These are phyloP conservation scores for Lycocerus yunnanus DNA, from an alignment of 2,888 invertebrate species.

Conservation along the genomic window DNA sequence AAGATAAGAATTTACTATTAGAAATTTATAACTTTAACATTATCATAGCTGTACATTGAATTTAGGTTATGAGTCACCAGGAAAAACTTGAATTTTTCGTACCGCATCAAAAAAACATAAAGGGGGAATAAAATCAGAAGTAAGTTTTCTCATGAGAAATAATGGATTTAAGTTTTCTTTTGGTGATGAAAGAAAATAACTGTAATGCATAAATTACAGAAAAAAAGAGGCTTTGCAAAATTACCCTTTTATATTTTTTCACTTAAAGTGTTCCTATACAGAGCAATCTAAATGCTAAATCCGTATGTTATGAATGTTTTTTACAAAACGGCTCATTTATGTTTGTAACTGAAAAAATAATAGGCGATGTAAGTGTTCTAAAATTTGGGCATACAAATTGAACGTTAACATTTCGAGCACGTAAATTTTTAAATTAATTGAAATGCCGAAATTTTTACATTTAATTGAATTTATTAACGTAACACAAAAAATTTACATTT, in stretches of 20 bases:
- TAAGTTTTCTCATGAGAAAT: background rate
- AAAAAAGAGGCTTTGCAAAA: background rate
- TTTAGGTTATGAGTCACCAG: no score
- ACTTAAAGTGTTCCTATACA: background rate
- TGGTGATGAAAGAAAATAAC: background rate
- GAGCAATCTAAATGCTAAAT: conserved; percentile 8
- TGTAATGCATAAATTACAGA: background rate
- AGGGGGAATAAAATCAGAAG: background rate
- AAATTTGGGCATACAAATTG: background rate
- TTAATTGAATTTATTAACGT: background rate
- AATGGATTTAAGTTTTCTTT: background rate
- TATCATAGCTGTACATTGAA: no score
- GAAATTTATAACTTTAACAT: no score
- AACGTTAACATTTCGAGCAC: background rate
- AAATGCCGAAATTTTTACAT: background rate
- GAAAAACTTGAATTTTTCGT: no score
- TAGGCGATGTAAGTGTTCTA: background rate
- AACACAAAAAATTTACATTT: background rate
- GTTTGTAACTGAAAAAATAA: background rate
- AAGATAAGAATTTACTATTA: no score
- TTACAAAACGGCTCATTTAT: background rate
- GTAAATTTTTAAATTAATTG: background rate
- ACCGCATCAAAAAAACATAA: background rate
- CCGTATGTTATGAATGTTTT: background rate
- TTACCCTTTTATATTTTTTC: background rate